Evolutionary conservation across 2,888 invertebrate species (phyloP).

Genomic region (Megalurothrips usitatus): DNA sequence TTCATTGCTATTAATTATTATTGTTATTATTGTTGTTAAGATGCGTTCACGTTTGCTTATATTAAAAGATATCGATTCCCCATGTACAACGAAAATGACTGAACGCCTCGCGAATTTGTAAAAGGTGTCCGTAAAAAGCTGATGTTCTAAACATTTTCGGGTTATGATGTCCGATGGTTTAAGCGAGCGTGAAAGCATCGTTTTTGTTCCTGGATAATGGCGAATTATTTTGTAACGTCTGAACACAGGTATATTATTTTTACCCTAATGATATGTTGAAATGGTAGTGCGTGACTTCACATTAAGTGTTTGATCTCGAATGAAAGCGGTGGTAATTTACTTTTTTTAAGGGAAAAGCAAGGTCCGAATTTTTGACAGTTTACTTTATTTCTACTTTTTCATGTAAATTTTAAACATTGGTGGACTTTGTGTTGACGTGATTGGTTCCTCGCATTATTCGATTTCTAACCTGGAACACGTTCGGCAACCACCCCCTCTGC

Average conservation of each 20-base stretch:
- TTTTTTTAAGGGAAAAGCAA: background rate
- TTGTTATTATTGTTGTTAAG: conserved; percentile 3
- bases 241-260: background rate
- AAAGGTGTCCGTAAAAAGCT: too few species aligned
- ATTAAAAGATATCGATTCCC: too few species aligned
- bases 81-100: too few species aligned
- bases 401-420: background rate
- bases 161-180: too few species aligned
- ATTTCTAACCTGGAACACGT: background rate
- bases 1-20: background rate
- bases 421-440: background rate
- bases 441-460: background rate
- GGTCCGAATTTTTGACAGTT: too few species aligned
- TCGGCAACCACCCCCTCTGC: too few species aligned
- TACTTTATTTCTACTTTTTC: background rate
- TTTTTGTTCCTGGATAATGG: background rate
- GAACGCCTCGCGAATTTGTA: too few species aligned
- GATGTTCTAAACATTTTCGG: too few species aligned
- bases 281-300: background rate
- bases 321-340: conserved; percentile 9
- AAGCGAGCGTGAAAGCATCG: too few species aligned
- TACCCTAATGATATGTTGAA: background rate
- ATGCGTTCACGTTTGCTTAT: background rate
- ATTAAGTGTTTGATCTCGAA: conserved; percentile 14
- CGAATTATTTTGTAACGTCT: conserved; percentile 15